Conservation (phyloP, 2,797 vertebrate species). For the Bothrops alternatus region DNA sequence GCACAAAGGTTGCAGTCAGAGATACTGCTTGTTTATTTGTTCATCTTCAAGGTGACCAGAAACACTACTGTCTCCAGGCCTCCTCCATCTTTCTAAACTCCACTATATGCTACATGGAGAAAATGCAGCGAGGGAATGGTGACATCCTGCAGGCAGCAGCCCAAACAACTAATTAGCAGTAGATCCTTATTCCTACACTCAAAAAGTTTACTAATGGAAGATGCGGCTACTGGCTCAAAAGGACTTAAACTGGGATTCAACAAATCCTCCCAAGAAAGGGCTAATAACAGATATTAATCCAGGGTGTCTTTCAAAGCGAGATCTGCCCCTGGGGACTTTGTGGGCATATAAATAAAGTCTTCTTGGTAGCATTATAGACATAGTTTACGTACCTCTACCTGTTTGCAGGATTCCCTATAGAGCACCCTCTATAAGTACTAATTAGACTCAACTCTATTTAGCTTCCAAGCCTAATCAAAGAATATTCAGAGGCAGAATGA, state of each 20-base stretch:
- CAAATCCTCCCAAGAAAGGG: not conserved
- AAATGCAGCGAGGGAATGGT: not conserved
- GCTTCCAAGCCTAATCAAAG: not conserved
- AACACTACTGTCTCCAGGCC: not conserved
- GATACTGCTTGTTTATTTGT: slow-evolving; percentile 50
- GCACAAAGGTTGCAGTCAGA: slow-evolving; percentile 24
- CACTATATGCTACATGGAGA: not conserved
- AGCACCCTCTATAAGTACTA: not conserved
- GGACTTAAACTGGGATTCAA: not conserved
- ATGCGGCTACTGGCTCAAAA: not conserved
- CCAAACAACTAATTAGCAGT: not conserved
- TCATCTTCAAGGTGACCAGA: slow-evolving; percentile 27
- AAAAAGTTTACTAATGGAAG: not conserved
- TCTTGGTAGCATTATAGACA: no score
- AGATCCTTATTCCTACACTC: not conserved
- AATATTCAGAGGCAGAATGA: not conserved
- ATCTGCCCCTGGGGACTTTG: not conserved
- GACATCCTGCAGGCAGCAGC: not conserved
- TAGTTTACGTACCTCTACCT: not conserved
- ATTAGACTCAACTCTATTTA: not conserved
- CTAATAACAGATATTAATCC: not conserved
- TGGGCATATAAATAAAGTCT: not conserved
- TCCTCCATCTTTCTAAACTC: not conserved
- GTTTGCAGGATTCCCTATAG: not conserved
- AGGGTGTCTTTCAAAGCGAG: not conserved